Conservation (phyloP, 2,113 vertebrate genomes). For the Podiceps cristatus region DNA sequence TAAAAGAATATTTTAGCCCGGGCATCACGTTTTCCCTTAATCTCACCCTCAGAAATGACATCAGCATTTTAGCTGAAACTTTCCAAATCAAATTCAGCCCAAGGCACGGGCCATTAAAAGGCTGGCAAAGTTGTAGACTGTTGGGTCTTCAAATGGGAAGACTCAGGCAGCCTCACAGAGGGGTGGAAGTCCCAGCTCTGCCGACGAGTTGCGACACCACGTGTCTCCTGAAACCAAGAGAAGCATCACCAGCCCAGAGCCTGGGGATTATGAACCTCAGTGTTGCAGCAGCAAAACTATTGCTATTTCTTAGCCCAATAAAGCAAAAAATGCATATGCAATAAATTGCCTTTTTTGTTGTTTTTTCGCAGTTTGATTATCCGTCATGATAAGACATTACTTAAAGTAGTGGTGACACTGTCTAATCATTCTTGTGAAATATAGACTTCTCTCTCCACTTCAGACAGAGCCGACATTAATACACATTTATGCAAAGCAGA, state of each 20-base stretch:
- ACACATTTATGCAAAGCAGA: conserved; percentile 93
- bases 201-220: rapidly evolving
- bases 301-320: conserved; percentile 52
- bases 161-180: not conserved
- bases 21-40: not conserved
- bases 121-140: not conserved
- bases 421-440: conserved; percentile 87
- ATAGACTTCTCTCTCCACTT: conserved; percentile 79
- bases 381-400: conserved; percentile 82
- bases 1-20: not conserved
- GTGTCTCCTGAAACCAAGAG: not conserved
- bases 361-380: conserved; percentile 75
- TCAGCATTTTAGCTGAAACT: conserved; percentile 8
- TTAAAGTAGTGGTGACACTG: conserved; percentile 83
- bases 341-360: conserved; percentile 68
- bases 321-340: conserved; percentile 57
- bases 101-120: not conserved
- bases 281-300: not conserved
- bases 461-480: conserved; percentile 82
- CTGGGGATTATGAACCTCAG: not conserved
- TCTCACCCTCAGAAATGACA: not conserved
- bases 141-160: not conserved
- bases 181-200: not conserved
- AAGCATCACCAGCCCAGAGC: not conserved
- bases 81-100: not conserved